Evolutionary conservation across 2,113 vertebrate genomes (phyloP), one percentile per base, ranked within the genome.

Genomic region (Oplegnathus fasciatus): DNA sequence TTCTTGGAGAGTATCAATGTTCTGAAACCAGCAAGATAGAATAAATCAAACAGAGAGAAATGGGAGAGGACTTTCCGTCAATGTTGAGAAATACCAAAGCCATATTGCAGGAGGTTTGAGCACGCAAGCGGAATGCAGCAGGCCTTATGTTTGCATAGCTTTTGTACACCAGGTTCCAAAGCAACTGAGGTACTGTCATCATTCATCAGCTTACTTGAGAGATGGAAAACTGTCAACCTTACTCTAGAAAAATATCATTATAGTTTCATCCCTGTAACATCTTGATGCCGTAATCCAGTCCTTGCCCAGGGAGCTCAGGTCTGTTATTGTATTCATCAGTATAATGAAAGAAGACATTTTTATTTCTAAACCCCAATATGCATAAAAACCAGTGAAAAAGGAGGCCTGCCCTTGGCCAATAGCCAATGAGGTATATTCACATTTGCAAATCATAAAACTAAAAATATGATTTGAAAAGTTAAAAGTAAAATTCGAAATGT

Each of bases 11-110:
- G 73, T 83, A 84, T 86, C 70, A 83, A 71, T 71, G 83, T 86
- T 89, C 89, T 81, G 50, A 88, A 89, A 86, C 78, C 76, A 81
- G 76, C 48, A 42, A 86, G 78, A 91, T 82, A 86, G 75, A 93
- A 91, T 91, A 89, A 93, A 92, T 91, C 85, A 93, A 83, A 88
- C 73, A 9, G 55, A 75, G 62, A 86, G 83, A 90, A 93, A 90
- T 78, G 77, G 86, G 86, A 91, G 87, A 92, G 72, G 84, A 76
- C 83, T 86, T 88, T 88, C 74, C 46, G 14, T 84, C 82, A 74
- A 48, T 85, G 85, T 81, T 89, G 86, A 91, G 87, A 91, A 92
- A 93, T 85, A 87, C 87, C 78, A 85, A 89, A 85, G 78, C 74
- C 88, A 80, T 86, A 86, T 62, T 85, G 85, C 46, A 83, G 78